These are phyloP conservation scores for Ptychadena robeensis DNA, from an alignment of 2,797 vertebrate species.

Conservation along the genomic window DNA sequence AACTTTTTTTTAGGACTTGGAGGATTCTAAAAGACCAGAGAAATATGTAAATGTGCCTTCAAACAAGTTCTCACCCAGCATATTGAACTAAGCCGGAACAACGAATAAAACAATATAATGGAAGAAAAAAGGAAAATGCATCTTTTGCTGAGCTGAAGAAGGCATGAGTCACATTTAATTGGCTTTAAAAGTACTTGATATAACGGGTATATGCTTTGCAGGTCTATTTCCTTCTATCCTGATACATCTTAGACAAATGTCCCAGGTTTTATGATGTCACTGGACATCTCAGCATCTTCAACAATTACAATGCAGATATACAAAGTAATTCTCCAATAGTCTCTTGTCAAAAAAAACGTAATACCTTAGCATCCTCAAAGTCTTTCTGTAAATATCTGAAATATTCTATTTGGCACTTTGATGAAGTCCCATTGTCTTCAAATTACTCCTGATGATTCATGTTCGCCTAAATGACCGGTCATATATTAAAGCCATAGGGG, in stretches of 20 bases:
- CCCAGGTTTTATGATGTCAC: conserved; percentile 57
- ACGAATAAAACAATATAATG: neutral
- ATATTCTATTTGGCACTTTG: neutral
- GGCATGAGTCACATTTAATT: conserved; percentile 29
- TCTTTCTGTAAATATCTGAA: neutral
- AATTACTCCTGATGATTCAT: neutral
- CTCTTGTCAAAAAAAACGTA: conserved; percentile 31
- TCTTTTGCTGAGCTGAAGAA: neutral
- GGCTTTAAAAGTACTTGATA: conserved; percentile 30
- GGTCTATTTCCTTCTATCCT: conserved; percentile 65
- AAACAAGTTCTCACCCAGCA: neutral
- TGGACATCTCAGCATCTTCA: conserved; percentile 50
- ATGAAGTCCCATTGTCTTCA: neutral
- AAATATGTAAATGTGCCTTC: neutral
- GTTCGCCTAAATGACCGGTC: no score
- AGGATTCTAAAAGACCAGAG: rapidly evolving
- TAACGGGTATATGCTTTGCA: conserved; percentile 45
- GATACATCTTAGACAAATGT: conserved; percentile 40
- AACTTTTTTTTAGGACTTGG: no score
- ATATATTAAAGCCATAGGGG: no score
- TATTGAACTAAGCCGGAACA: neutral
- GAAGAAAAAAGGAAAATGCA: conserved; percentile 6
- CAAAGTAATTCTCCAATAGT: conserved; percentile 44
- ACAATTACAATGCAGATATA: conserved; percentile 64
- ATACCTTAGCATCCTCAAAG: neutral